Evolutionary conservation across 2,113 vertebrate species (phyloP), one percentile per base, ranked within the genome.

Genomic region (Chloroceryle aenea): DNA sequence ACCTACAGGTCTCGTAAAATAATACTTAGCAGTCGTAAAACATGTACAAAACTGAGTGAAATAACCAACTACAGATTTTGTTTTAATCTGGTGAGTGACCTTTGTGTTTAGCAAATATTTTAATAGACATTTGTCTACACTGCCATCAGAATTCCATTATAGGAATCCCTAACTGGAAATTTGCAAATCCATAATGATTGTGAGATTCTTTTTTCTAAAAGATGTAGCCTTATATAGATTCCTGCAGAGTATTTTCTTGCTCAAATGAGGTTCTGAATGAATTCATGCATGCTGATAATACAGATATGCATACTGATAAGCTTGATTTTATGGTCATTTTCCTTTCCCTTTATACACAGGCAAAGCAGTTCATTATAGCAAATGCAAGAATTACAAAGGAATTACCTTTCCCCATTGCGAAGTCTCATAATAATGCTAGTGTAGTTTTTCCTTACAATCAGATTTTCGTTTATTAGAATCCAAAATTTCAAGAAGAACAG

Each of bases 31-130:
- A 56, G 30, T 58, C 21, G 40, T 80, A 66, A 72, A 88, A 74
- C 20, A 66, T 1, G 5, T 40, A 17, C 20, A 42, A 85, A 58
- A 19, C 8, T 0, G 27, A 92, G 34, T 62, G 59, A 90, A 95
- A 43, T 87, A 92, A 66, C 61, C 64, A 97, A 80, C 52, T 26
- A 82, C 38, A 77, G 53, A 27, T 77, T 67, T 84, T 76, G 84
- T 74, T 62, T 19, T 69, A 0, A 66, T 68, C 84, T 92, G 52
- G 15, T 17, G 96, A 85, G 21, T 56, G 29, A 90, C 36, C 55
- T 96, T 95, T 92, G 48, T 83, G 68, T 63, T 88, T 86, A 56
- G 40, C 45, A 77, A 71, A 40, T 56, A 87, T 55, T 93, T 78
- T 45, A 87, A 75, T 4, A 59, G 3, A 7, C 34, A 87, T 83